Conservation (phyloP, 2,797 vertebrate species). For the Pipistrellus nathusii region DNA sequence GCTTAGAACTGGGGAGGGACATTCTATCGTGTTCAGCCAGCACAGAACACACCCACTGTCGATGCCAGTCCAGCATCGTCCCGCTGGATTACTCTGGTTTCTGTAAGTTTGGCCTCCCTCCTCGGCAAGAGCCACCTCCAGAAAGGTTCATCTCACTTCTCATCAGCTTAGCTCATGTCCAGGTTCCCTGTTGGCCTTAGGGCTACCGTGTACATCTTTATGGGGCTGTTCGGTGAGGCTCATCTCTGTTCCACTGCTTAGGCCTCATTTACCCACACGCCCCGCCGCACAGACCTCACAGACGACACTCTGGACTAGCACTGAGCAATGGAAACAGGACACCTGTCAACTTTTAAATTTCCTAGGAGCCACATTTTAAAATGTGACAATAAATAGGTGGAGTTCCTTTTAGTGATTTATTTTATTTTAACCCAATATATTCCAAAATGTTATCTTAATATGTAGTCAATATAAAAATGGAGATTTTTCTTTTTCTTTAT, state of each 20-base stretch:
- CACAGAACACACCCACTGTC: neutral
- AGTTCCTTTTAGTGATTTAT: neutral
- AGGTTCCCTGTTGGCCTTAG: neutral
- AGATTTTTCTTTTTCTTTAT: neutral
- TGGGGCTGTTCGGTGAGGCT: neutral
- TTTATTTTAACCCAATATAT: neutral
- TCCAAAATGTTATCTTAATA: neutral
- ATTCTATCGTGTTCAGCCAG: neutral
- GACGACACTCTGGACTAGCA: neutral
- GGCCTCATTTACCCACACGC: no score
- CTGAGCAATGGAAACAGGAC: neutral
- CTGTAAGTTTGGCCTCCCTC: no score
- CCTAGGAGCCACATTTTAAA: neutral
- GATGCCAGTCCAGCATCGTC: neutral
- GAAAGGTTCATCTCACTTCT: neutral
- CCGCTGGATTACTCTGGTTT: neutral
- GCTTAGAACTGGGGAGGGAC: neutral
- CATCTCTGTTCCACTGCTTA: neutral
- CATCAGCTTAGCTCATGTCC: neutral
- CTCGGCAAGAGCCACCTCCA: no score
- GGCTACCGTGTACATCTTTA: neutral
- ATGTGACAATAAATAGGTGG: neutral
- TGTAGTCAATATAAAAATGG: neutral
- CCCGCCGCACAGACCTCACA: neutral
- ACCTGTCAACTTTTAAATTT: neutral